Base-by-base conservation (phyloP, 2,113 vertebrate genomes). In the Cairina moschata region DNA sequence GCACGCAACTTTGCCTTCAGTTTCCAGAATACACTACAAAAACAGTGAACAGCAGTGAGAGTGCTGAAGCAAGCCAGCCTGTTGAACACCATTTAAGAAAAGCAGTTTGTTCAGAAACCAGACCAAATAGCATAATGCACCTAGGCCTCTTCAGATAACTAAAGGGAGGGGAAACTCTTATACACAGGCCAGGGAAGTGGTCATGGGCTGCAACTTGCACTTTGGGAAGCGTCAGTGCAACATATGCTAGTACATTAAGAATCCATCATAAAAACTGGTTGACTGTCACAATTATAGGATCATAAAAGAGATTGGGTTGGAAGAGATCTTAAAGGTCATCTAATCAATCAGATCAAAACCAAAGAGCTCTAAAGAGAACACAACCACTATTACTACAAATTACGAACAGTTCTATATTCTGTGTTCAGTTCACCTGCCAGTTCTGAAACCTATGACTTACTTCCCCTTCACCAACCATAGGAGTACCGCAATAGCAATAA, bases 401-500 rank as follows among this genome's bases (percentile, higher is more conserved):
- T 80, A 69, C 17, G 40, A 44, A 60, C 31, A 75, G 7, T 21
- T 48, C 26, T n/a, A 20, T 21, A n/a, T 32, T 74, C n/a, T 71
- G 5, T 74, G 69, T 40, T 92, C 11, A 54, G 23, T 50, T 31
- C 10, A 54, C 44, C 23, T 2, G 46, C 12, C 25, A 11, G 59
- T 42, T 40, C 56, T 67, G 23, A 56, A 92, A 12, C 23, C 46
- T 16, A 42, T 63, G 55, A 63, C 28, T 42, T 66, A 42, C 63
- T 42, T 66, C 31, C 38, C 28, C 40, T 66, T 66, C 25, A 42
- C 38, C 18, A 66, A 66, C 40, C 29, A 42, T 26, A 88, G 48
- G 2, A 87, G 4, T 17, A 66, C 16, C 11, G 7, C 0, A 0
- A 69, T 0, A 69, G 10, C 44, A 13, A 40, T 13, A 67, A 66